Base-by-base conservation (phyloP, 2,888 invertebrate genomes). In the Vanessa cardui region DNA sequence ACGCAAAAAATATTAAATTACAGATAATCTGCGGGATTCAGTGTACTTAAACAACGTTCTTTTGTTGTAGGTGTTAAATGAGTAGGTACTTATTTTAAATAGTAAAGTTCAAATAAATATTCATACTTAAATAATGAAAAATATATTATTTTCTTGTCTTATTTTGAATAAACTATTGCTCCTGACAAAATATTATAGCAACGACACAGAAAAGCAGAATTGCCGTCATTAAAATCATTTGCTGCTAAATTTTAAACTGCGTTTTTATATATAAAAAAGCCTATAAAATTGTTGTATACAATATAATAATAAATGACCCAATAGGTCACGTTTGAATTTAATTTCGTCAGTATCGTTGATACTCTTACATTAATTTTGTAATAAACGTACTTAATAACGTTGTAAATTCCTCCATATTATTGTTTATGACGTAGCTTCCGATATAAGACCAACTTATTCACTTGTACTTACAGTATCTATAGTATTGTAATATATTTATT, bases 401-500 rank as follows among this genome's bases (percentile, higher is more conserved):
- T 60, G 45, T 65, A 65, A 50, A 65, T 52, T 52, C 50, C 8
- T 18, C 45, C 56, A 47, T 33, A 31, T 20, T 12, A 20, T 39
- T 39, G 39, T 39, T 39, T 47, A 44, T 68, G 46, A 26, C 39
- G 49, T 58, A 66, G 69, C 46, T 64, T 60, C 52, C 60, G 66
- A 39, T 39, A 56, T 69, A 72, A 72, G 71, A 72, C 69, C 71
- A 67, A 72, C 56, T 45, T 69, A 72, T 61, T 59, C 69, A 70
- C 69, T 61, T 73, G 75, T 78, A 78, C 75, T 76, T 76, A 75
- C 72, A 70, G 72, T 73, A 76, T 75, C 70, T 77, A 86, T 87
- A 87, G 82, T 84, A 79, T 81, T 89, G 89, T 91, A 88, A 87
- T 86, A 90, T 90, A 89, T 90, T 88, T 88, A 88, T 85, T 85